phyloP scores from a whole-genome alignment of 2,113 vertebrate genomes.

The Oncorhynchus keta region DNA sequence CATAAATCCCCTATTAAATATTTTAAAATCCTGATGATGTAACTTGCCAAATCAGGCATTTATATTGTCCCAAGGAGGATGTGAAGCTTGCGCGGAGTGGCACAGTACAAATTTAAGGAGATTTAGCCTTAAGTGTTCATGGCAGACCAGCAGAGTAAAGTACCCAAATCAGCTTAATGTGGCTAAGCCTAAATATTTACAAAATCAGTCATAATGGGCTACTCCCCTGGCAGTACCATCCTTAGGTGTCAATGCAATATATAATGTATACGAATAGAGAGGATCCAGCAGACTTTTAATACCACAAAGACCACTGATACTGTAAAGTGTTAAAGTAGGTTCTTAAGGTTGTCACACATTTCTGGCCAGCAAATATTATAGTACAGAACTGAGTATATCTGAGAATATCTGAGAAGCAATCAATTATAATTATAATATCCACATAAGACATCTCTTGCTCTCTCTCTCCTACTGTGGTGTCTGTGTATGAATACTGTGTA shows the following conservation, averaged over 20 bases:
- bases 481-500: constrained; percentile 2
- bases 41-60: constrained; percentile 70
- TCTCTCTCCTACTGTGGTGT: not conserved
- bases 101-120: constrained; percentile 82
- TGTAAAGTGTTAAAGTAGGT: not conserved
- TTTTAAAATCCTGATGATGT: constrained; percentile 56
- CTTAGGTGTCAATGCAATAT: constrained; percentile 53
- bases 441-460: not conserved
- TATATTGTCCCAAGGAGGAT: constrained; percentile 64
- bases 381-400: too few species aligned
- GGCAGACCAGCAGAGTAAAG: constrained; percentile 83
- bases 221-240: constrained; percentile 80
- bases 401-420: not conserved
- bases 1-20: constrained; percentile 65
- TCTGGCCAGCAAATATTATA: not conserved
- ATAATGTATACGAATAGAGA: not conserved
- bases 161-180: constrained; percentile 84
- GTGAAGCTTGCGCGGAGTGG: constrained; percentile 78
- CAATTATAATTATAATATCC: not conserved
- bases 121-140: constrained; percentile 83
- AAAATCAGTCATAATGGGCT: constrained; percentile 79
- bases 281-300: not conserved
- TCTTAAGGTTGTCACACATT: not conserved
- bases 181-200: constrained; percentile 83
- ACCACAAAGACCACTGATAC: not conserved